Percentiles rank a stretch among this genome's conserved stretches.
Conservation (phyloP, 2,797 vertebrate species). For the Semaprochilodus insignis region DNA sequence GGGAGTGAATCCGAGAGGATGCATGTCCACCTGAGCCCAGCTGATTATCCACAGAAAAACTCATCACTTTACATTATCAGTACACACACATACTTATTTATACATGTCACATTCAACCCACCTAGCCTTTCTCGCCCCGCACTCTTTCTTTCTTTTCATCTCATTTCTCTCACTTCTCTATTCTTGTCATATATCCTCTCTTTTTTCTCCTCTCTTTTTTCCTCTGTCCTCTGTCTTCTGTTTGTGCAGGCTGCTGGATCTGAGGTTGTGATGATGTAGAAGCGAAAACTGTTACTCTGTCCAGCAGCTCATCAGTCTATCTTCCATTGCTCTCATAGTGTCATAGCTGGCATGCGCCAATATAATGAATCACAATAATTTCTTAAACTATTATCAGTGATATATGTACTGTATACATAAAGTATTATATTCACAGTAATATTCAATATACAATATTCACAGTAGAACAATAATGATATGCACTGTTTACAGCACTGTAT, state of each 20-base stretch:
- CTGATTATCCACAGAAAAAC: constrained; percentile 36
- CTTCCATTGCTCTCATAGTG: background rate
- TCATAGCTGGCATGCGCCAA: background rate
- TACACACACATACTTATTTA: constrained; percentile 10
- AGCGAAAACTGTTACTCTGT: constrained; percentile 25
- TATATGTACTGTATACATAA: no score
- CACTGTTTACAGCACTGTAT: no score
- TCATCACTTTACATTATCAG: constrained; percentile 35
- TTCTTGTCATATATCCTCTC: background rate
- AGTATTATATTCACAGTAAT: no score
- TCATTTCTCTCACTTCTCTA: background rate
- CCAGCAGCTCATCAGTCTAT: constrained; percentile 7
- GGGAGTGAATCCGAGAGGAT: constrained; percentile 34
- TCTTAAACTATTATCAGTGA: no score
- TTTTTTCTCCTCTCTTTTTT: no score
- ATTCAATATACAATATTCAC: no score
- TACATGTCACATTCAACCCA: constrained; percentile 5
- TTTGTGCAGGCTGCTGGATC: constrained; percentile 5
- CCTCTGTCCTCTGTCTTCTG: background rate
- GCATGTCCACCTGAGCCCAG: constrained; percentile 49
- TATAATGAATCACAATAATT: background rate
- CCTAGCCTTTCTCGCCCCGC: background rate
- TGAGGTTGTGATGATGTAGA: background rate
- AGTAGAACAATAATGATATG: no score
- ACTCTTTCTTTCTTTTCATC: background rate